Conservation (phyloP, 2,113 vertebrate genomes). For the Cariama cristata region DNA sequence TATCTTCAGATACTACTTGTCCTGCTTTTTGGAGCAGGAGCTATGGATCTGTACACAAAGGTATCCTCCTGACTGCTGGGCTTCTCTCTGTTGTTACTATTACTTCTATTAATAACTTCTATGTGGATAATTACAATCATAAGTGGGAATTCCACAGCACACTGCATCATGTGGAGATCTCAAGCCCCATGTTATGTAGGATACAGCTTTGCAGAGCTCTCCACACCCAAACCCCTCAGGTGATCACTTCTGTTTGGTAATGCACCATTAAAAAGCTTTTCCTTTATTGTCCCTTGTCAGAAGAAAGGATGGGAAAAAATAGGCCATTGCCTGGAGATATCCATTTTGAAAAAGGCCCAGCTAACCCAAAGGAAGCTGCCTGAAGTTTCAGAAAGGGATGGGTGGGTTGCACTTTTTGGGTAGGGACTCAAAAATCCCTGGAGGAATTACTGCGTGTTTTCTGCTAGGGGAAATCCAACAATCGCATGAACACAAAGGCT, state of each 20-base stretch:
- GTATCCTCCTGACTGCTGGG: neutral
- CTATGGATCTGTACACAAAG: neutral
- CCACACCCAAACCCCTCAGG: neutral
- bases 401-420: neutral
- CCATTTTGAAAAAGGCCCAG: neutral
- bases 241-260: neutral
- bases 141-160: neutral
- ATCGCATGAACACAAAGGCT: slow-evolving; percentile 3
- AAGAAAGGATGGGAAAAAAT: slow-evolving; percentile 21
- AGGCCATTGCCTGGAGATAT: neutral
- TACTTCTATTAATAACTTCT: neutral
- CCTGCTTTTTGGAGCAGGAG: neutral
- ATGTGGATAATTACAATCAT: neutral
- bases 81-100: neutral
- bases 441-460: neutral
- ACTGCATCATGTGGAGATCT: neutral
- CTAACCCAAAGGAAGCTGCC: neutral
- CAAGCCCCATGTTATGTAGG: neutral
- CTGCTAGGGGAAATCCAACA: slow-evolving; percentile 50
- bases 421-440: slow-evolving; percentile 3
- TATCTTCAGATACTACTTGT: neutral
- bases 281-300: slow-evolving; percentile 3
- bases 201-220: neutral
- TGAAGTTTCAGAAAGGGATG: slow-evolving; percentile 38
- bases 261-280: neutral